Conservation (phyloP, 2,888 invertebrate species). For the Cheilosia vernalis region DNA sequence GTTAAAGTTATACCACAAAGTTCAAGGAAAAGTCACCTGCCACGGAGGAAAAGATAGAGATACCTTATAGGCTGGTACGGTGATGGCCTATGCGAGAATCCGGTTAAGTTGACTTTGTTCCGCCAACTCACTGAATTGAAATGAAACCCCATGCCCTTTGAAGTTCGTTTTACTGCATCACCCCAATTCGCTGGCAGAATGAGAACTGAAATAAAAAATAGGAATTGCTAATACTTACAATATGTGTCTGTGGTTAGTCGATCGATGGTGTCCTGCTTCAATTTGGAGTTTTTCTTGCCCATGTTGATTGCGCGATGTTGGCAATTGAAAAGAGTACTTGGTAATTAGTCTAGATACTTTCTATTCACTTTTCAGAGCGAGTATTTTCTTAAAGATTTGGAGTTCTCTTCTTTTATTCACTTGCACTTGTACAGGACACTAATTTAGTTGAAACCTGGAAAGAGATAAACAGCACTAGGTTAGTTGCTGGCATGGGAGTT, state of each 20-base stretch:
- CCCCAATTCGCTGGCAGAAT: conserved; percentile 18
- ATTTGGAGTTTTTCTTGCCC: conserved; percentile 98
- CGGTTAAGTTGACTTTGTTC: neutral
- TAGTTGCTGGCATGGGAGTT: neutral
- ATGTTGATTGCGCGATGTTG: conserved; percentile 84
- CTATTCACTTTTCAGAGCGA: conserved; percentile 17
- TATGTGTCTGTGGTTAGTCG: conserved; percentile 95
- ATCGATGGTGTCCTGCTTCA: conserved; percentile 97
- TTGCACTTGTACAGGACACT: conserved; percentile 29
- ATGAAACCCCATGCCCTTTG: conserved; percentile 7
- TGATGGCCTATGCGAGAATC: conserved; percentile 12
- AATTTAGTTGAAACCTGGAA: conserved; percentile 46
- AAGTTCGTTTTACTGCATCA: conserved; percentile 12
- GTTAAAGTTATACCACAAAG: conserved; percentile 44
- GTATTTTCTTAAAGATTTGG: conserved; percentile 12
- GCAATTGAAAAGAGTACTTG: conserved; percentile 52
- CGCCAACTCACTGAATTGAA: conserved; percentile 19
- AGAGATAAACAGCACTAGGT: neutral
- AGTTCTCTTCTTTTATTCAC: conserved; percentile 21
- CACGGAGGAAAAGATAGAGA: neutral
- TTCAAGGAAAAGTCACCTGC: conserved; percentile 59
- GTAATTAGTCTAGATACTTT: conserved; percentile 10
- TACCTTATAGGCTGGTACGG: neutral
- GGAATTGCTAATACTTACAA: conserved; percentile 88
- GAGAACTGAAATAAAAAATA: conserved; percentile 22